Evolutionary conservation across 2,797 vertebrate genomes (phyloP).

Genomic region (Lacerta agilis): DNA sequence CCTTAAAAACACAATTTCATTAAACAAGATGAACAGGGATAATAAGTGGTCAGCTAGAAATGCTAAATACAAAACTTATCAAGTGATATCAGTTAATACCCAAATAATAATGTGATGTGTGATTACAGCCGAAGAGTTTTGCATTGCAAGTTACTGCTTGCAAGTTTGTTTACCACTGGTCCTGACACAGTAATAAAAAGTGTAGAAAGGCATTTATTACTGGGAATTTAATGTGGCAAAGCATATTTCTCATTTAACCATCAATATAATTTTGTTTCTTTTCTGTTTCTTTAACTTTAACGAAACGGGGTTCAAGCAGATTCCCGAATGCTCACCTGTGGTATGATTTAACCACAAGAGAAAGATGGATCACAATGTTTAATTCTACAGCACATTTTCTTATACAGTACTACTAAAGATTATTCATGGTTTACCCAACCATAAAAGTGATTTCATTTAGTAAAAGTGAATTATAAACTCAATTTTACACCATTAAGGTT

Average conservation of each 20-base stretch:
- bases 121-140: no score
- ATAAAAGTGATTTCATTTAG: slow-evolving; percentile 27
- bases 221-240: not conserved
- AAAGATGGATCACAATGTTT: not conserved
- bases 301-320: not conserved
- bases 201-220: not conserved
- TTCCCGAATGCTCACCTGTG: not conserved
- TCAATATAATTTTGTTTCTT: not conserved
- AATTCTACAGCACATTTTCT: not conserved
- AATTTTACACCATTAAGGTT: not conserved
- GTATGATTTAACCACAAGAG: slow-evolving; percentile 24
- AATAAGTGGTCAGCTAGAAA: not conserved
- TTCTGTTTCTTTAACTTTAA: not conserved
- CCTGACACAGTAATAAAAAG: not conserved
- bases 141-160: not conserved
- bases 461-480: slow-evolving; percentile 19
- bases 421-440: not conserved
- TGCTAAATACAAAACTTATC: not conserved
- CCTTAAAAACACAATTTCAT: not conserved
- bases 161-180: not conserved
- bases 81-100: no score
- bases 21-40: not conserved
- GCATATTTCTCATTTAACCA: slow-evolving; percentile 9
- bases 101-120: no score
- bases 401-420: not conserved